Conservation (phyloP, 2,797 vertebrate genomes). For the Lophotriccus pileatus region DNA sequence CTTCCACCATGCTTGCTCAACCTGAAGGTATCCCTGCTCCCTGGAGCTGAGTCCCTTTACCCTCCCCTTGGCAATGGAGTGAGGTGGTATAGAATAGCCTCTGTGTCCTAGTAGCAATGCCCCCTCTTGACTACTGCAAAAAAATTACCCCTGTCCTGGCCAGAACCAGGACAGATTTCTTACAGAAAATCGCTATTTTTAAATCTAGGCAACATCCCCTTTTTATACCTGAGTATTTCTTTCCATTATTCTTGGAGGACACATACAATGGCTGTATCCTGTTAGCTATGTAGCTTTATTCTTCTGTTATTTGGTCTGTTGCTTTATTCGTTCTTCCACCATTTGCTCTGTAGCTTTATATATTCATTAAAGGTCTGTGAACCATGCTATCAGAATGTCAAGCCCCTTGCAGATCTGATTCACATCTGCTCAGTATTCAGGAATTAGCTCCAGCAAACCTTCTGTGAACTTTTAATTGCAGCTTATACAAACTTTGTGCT, state of each 20-base stretch:
- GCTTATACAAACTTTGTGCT: background rate
- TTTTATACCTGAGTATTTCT: background rate
- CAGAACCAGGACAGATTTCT: background rate
- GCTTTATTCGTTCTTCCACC: background rate
- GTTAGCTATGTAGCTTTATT: background rate
- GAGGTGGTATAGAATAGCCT: background rate
- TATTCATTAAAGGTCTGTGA: background rate
- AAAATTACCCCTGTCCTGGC: background rate
- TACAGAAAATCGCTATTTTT: background rate
- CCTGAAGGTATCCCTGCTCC: background rate
- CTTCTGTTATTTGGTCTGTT: background rate
- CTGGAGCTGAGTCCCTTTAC: background rate
- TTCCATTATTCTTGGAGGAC: background rate
- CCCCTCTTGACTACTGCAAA: background rate
- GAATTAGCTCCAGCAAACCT: background rate
- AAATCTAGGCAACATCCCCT: background rate
- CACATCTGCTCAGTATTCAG: background rate
- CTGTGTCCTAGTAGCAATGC: background rate
- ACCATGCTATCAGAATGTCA: background rate
- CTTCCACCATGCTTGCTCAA: fast-evolving
- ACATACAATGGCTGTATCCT: background rate
- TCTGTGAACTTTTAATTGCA: conserved; percentile 27
- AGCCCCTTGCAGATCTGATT: background rate
- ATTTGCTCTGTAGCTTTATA: background rate
- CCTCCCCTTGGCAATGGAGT: fast-evolving